Base-by-base conservation (phyloP, 2,888 invertebrate species). In the Chymomyza procnemis region DNA sequence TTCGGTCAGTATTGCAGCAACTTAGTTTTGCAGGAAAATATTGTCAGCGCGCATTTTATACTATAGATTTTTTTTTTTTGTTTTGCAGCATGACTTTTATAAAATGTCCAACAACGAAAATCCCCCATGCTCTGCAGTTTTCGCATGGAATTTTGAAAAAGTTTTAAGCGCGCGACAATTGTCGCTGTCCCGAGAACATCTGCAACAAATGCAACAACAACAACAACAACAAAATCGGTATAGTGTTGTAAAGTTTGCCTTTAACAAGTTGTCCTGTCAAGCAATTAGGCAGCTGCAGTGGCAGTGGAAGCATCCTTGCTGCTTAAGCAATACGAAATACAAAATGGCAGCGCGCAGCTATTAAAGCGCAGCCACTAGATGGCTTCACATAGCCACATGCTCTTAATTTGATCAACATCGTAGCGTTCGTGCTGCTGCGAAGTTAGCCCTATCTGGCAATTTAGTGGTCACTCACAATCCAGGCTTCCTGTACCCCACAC, bases 351-450 rank as follows among this genome's bases (percentile, higher is more conserved):
- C 16, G 16, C 34, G n/a, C 26, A n/a, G 67, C 71, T 70, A 41
- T 73, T 64, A 61, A 56, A 69, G 61, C 69, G 63, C 34, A 48
- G 48, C 26, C 3, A 54, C 21, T 26, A 19, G 12, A 8, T 19
- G 57, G 66, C 46, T 47, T 80, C 79, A 78, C 83, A 83, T 79
- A 79, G 52, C 82, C 79, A 78, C 83, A 83, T 79, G 80, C 76
- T 81, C 80, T 80, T 85, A 84, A 84, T 84, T 83, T 84, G 83
- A 84, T 85, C 84, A 84, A 78, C 85, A 77, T 21, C 22, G 58
- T 67, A 26, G 30, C 9, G 18, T 34, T 22, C 16, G n/a, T 41
- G 21, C 54, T 54, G 19, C 54, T 14, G 41, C 41, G 12, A 18
- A 26, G 46, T 34, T 18, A 8, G 76, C 79, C 79, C 78, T 74